Conservation (phyloP, 2,113 vertebrate genomes). For the Corythoichthys haematopterus region DNA sequence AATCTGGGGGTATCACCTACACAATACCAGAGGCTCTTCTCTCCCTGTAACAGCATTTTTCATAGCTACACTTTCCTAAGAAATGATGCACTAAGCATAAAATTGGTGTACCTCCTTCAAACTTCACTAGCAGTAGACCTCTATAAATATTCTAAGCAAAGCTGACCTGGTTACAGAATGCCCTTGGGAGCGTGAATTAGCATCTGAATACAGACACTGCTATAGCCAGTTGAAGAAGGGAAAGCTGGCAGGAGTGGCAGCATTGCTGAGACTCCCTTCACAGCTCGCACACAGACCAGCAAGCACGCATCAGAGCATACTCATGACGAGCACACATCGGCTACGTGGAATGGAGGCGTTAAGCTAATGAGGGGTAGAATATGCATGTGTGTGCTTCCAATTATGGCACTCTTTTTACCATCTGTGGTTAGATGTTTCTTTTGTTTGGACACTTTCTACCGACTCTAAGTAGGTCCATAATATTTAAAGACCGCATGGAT, state of each 20-base stretch:
- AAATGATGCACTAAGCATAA: constrained; percentile 55
- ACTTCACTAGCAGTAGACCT: constrained; percentile 61
- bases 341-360: constrained; percentile 29
- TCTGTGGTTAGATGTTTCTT: background rate
- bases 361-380: constrained; percentile 19
- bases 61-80: constrained; percentile 26
- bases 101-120: constrained; percentile 55
- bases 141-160: constrained; percentile 76
- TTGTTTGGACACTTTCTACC: background rate
- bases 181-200: constrained; percentile 72
- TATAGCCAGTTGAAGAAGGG: constrained; percentile 62
- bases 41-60: constrained; percentile 37
- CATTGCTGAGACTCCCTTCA: constrained; percentile 40
- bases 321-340: constrained; percentile 31
- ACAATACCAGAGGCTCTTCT: constrained; percentile 27
- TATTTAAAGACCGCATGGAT: background rate
- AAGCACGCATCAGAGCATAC: constrained; percentile 29
- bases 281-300: constrained; percentile 41
- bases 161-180: constrained; percentile 74
- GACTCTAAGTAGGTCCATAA: background rate
- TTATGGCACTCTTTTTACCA: constrained; percentile 2
- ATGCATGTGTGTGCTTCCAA: constrained; percentile 8
- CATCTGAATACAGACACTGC: constrained; percentile 71
- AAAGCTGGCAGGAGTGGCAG: constrained; percentile 49
- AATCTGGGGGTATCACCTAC: constrained; percentile 24